Conservation (phyloP, 2,113 vertebrate species). For the Chrysemys picta region DNA sequence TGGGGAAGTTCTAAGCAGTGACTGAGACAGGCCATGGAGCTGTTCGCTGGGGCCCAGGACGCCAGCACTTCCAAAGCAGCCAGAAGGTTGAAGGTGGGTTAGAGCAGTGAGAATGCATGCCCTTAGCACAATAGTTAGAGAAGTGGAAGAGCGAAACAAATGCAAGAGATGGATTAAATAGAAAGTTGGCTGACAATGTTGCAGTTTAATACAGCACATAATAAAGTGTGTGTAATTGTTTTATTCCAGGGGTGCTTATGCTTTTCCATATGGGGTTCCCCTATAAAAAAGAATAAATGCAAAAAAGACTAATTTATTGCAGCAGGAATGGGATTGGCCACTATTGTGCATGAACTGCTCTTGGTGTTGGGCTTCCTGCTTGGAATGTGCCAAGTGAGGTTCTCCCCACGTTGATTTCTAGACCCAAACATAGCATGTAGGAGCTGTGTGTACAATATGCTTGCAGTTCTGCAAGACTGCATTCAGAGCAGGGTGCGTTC, state of each 20-base stretch:
- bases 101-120: neutral
- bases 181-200: neutral
- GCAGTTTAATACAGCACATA: neutral
- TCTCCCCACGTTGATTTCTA: neutral
- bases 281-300: neutral
- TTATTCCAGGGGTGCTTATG: neutral
- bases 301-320: neutral
- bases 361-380: neutral
- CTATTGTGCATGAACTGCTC: neutral
- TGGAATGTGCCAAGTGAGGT: fast-evolving
- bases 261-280: neutral
- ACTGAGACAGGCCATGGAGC: neutral
- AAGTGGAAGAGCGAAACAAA: neutral
- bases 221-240: neutral
- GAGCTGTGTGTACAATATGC: neutral
- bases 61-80: neutral
- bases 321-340: neutral
- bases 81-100: neutral
- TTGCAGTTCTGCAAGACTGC: neutral
- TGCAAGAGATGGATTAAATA: neutral
- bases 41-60: fast-evolving
- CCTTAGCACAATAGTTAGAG: neutral
- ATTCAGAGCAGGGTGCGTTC: neutral
- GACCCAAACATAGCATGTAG: neutral
- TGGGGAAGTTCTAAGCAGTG: neutral